Base-by-base conservation (phyloP, 2,888 invertebrate species). In the Cyclophora punctaria region DNA sequence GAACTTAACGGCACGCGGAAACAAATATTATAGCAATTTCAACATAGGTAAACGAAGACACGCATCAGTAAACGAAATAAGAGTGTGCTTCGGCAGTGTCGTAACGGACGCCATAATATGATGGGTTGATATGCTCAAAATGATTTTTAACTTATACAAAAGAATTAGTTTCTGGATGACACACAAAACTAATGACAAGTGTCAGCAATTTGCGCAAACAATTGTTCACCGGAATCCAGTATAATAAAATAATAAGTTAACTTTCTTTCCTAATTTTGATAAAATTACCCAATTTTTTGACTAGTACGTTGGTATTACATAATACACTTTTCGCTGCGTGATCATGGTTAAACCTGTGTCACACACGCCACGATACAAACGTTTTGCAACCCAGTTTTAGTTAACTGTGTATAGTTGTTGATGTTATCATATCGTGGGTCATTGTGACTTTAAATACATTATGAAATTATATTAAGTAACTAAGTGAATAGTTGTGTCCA, bases 191-290 rank as follows among this genome's bases (percentile, higher is more conserved):
- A 20, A 20, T 20, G 20, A 20, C 20, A 20, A 20, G 20, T 20
- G 20, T 20, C 20, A 20, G 20, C 20, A 20, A 42, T 40, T 47
- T 50, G 40, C 50, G 41, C 47, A 49, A 49, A 6, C 45, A 40
- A 47, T 50, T 50, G 50, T 50, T 49, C 43, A 37, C 7, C 34
- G 6, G 34, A 35, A 20, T 34, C 37, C 6, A 33, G 41, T 41
- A 6, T 41, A 41, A 41, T 4, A 20, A 43, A 43, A 5, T 43
- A 43, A 40, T 35, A 35, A n/a, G 41, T 6, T 20, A 46, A n/a
- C 46, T 53, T 48, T 50, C 46, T 48, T 49, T 45, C 7, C 35
- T 45, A 46, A 52, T 40, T 47, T 53, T 53, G 53, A 48, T 46
- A 49, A 50, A 49, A 54, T 50, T 53, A 48, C 46, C 44, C 37